Conservation (phyloP, 2,797 vertebrate genomes). For the Hephaestus fuliginosus region DNA sequence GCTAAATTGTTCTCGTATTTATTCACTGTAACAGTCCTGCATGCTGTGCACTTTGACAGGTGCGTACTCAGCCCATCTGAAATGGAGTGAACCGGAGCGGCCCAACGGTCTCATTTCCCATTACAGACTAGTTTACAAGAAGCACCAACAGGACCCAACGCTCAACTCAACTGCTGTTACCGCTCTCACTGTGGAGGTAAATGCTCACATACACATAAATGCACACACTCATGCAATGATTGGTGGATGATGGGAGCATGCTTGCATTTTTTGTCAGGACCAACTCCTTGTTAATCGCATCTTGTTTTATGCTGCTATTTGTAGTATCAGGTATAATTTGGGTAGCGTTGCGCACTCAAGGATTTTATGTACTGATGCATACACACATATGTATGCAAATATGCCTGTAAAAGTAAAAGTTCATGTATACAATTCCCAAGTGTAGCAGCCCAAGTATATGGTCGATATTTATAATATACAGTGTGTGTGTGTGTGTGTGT, state of each 20-base stretch:
- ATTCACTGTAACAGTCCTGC: constrained; percentile 6
- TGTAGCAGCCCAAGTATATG: background rate
- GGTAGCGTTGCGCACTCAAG: background rate
- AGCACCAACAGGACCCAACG: constrained; percentile 84
- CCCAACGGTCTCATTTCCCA: constrained; percentile 90
- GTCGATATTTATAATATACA: background rate
- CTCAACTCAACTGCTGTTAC: constrained; percentile 81
- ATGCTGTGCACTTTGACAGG: constrained; percentile 61
- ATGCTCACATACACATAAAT: constrained; percentile 25
- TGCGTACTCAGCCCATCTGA: constrained; percentile 84
- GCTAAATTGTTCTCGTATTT: constrained; percentile 12
- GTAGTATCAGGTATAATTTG: background rate
- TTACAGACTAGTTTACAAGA: constrained; percentile 89
- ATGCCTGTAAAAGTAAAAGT: background rate
- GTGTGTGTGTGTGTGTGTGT: background rate
- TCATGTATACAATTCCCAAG: background rate
- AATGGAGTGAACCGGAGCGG: constrained; percentile 87
- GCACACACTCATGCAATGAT: constrained; percentile 9
- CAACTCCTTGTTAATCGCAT: background rate
- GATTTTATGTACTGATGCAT: background rate
- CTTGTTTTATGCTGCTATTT: constrained; percentile 4
- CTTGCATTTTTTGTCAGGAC: background rate
- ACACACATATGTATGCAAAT: background rate
- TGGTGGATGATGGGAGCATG: background rate
- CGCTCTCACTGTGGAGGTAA: constrained; percentile 91